Conservation (phyloP, 2,113 vertebrate genomes). For the Lophius piscatorius region DNA sequence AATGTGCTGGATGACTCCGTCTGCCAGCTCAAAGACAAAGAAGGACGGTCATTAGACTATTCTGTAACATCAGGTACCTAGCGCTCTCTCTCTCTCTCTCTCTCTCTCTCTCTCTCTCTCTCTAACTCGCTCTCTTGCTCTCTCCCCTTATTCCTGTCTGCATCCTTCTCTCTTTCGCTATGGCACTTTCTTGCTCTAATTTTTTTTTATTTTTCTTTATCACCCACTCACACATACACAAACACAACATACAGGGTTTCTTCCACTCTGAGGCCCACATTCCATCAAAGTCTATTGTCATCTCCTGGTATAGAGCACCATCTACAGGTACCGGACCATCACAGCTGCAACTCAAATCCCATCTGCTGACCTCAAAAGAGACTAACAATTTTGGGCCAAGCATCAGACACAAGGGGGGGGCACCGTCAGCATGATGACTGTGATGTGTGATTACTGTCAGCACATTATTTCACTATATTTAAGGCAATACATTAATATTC, state of each 20-base stretch:
- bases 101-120: slow-evolving; percentile 22
- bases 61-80: slow-evolving; percentile 72
- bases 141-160: slow-evolving; percentile 30
- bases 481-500: no score
- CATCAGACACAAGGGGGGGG: slow-evolving; percentile 4
- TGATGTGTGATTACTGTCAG: slow-evolving; percentile 5
- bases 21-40: slow-evolving; percentile 77
- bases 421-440: no score
- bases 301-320: slow-evolving; percentile 69
- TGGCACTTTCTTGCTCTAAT: slow-evolving; percentile 10
- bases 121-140: slow-evolving; percentile 9
- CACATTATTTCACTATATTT: not conserved
- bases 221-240: slow-evolving; percentile 32
- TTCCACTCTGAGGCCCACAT: slow-evolving; percentile 40
- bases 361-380: slow-evolving; percentile 1
- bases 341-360: slow-evolving; percentile 4
- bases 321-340: slow-evolving; percentile 50
- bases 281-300: slow-evolving; percentile 39
- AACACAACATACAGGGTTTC: slow-evolving; percentile 48
- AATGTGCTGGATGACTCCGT: slow-evolving; percentile 76
- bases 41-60: slow-evolving; percentile 78
- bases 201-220: slow-evolving; percentile 18
- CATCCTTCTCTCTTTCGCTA: slow-evolving; percentile 18
- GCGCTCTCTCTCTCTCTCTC: slow-evolving; percentile 24
- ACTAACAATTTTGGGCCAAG: slow-evolving; percentile 15